A percentile compares a stretch with the other conserved stretches of the same genome.
Evolutionary conservation across 2,113 vertebrate genomes (phyloP).

Genomic region (Antechinus flavipes): DNA sequence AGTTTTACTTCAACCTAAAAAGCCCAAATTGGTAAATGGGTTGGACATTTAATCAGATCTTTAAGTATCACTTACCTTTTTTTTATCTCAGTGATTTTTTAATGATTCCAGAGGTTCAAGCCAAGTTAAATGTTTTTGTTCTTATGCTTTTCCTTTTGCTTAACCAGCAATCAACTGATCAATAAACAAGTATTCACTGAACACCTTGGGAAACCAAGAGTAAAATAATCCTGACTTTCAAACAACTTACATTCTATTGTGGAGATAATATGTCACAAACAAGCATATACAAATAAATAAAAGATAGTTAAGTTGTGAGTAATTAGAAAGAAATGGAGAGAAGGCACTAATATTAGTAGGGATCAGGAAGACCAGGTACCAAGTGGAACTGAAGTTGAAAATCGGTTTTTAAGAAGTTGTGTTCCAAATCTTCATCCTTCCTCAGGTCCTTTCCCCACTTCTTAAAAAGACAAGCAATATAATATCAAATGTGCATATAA

Average conservation of each 20-base stretch:
- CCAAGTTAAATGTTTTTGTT: neutral
- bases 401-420: too few species aligned
- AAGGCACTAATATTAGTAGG: neutral
- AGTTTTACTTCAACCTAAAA: neutral
- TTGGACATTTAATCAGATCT: neutral
- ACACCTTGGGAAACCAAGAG: neutral
- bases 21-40: neutral
- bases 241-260: neutral
- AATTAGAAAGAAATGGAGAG: neutral
- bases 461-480: too few species aligned
- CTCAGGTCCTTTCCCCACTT: too few species aligned
- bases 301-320: neutral
- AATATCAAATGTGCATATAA: too few species aligned
- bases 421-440: too few species aligned
- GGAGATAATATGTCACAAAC: neutral
- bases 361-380: neutral
- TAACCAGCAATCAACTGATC: neutral
- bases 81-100: neutral
- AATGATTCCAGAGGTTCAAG: neutral
- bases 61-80: neutral
- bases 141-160: neutral
- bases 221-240: neutral
- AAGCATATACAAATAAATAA: neutral
- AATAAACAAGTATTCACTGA: neutral
- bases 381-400: neutral